Evolutionary conservation across 2,888 invertebrate species (phyloP), one percentile per base, ranked within the genome.

Genomic region (Drosophila setosimentum): DNA sequence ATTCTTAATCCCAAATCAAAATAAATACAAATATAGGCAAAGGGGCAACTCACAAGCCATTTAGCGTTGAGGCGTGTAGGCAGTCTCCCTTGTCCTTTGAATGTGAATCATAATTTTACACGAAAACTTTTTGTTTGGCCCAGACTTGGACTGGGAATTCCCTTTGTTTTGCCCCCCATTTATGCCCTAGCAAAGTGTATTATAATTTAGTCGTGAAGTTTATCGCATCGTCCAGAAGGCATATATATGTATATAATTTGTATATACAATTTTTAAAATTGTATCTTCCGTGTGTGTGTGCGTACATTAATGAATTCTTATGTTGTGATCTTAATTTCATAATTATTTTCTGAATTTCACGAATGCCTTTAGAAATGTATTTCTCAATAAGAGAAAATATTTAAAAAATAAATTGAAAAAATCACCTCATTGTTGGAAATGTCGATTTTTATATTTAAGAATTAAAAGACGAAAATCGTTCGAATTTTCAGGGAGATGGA

Each of bases 91-190:
- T 75, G 80, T 82, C 68, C 82, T 80, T 76, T 84, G 87, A 84
- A 85, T 87, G 79, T 68, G 80, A 79, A 84, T 76, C 82, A 75
- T 70, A 77, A 77, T 85, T 83, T 85, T 77, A 85, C 85, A 87
- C 80, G 77, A 76, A 82, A 87, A 85, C 76, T 87, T 80, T 75
- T 67, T 72, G 55, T 42, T 40, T 35, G n/a, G 58, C n/a, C 65
- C 54, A 58, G 57, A 40, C 60, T 64, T 65, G 53, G 32, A 49
- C 49, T 59, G 54, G 45, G 40, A 21, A 37, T 48, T 48, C 42
- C 33, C 24, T 55, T 32, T 21, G 35, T n/a, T 35, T 30, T 42
- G 29, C 16, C n/a, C 16, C 21, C 40, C 3, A 30, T 61, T 33
- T 3, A 18, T 33, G 16, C 18, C 24, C 5, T 21, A 61, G 18